Base-by-base conservation (phyloP, 2,797 vertebrate species). In the Silurus aristotelis region DNA sequence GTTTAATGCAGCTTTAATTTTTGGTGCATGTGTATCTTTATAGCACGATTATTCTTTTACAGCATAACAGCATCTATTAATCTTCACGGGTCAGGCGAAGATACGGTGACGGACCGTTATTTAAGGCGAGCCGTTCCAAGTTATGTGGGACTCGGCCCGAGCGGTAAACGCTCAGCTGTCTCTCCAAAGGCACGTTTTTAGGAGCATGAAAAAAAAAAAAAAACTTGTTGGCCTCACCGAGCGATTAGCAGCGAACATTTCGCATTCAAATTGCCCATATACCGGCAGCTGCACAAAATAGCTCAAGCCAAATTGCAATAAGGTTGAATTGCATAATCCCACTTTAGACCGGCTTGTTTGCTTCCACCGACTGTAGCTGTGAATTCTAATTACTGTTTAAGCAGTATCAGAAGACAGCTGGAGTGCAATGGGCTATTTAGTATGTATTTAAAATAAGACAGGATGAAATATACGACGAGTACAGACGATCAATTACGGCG, bases 341-440 rank as follows among this genome's bases (percentile, higher is more conserved):
- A 55, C 60, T 82, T 71, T 76, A 46, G 79, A 67, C 70, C 17
- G 63, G 27, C 38, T 46, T 68, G 79, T 56, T 82, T 58, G 46
- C 61, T 79, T 70, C 76, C 67, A 63, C 61, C 56, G 55, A 83
- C 31, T 61, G 66, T 60, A 61, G 22, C 56, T n/a, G 56, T 70
- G 56, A 86, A 86, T 78, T 83, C 73, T 78, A 78, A 86, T 86
- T 58, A 78, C 73, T 77, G 64, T 61, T 86, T 55, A 77, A 86
- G 56, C 64, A 78, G 46, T 78, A 61, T 78, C 76, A 64, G 66
- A 56, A 58, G 56, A 79, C 52, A 70, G 83, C 58, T 84, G 76
- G 76, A 79, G 64, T 79, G 64, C 76, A 76, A 60, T 46, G 56
- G 31, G 81, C 56, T 72, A 25, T 83, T 83, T 61, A 63, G 68